Conservation (phyloP, 2,797 vertebrate genomes). For the Melanotaenia boesemani region DNA sequence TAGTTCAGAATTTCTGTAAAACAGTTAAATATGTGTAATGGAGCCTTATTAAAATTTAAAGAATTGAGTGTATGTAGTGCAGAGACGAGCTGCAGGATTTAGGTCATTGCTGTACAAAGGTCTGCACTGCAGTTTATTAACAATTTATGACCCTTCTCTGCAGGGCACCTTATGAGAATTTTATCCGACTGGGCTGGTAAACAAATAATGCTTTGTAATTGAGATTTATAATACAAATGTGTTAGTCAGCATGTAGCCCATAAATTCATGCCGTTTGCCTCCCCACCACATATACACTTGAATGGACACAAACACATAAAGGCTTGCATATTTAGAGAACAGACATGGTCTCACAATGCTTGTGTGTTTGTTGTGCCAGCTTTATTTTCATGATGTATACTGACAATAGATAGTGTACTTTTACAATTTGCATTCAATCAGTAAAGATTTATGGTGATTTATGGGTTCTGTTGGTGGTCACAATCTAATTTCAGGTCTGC, state of each 20-base stretch:
- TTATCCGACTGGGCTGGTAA: constrained; percentile 69
- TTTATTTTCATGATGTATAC: constrained; percentile 80
- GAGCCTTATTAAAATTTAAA: constrained; percentile 80
- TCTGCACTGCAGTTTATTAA: constrained; percentile 88
- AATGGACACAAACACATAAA: constrained; percentile 50
- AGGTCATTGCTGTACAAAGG: constrained; percentile 83
- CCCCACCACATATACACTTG: constrained; percentile 40
- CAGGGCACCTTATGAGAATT: constrained; percentile 77
- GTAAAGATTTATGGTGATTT: constrained; percentile 80
- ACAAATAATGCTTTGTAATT: constrained; percentile 84
- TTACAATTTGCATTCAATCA: constrained; percentile 85
- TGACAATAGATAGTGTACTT: constrained; percentile 74
- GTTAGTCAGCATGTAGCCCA: constrained; percentile 61
- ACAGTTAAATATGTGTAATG: constrained; percentile 76
- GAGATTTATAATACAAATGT: constrained; percentile 84
- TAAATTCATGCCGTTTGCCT: constrained; percentile 67
- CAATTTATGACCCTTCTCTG: constrained; percentile 82
- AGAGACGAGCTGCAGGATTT: constrained; percentile 79
- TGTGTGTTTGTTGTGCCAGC: constrained; percentile 43
- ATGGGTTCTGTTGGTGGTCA: constrained; percentile 72
- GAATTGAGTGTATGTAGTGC: constrained; percentile 65
- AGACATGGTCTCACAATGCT: constrained; percentile 18
- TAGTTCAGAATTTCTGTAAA: constrained; percentile 53
- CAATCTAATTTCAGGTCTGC: constrained; percentile 78
- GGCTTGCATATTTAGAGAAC: constrained; percentile 66